phyloP scores from a whole-genome alignment of 2,113 vertebrate genomes.

The Sander lucioperca region DNA sequence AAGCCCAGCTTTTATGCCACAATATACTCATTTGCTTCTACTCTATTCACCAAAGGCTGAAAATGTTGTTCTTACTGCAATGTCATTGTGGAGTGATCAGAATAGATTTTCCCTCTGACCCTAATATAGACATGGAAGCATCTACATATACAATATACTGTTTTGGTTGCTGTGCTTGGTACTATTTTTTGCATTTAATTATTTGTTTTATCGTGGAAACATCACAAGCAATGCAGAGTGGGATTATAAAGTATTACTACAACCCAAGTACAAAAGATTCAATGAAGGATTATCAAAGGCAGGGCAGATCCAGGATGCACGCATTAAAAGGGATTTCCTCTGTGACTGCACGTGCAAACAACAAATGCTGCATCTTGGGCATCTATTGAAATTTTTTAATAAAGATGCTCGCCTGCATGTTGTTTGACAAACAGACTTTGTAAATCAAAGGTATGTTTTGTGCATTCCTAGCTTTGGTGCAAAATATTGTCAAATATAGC shows the following conservation, averaged over 20 bases:
- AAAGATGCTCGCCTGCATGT: conserved; percentile 12
- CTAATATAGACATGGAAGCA: conserved; percentile 23
- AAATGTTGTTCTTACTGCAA: background rate
- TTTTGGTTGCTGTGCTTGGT: conserved; percentile 4
- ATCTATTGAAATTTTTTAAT: conserved; percentile 40
- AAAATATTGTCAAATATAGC: conserved; percentile 28
- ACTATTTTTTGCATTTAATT: conserved; percentile 17
- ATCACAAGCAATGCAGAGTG: conserved; percentile 31
- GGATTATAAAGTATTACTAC: conserved; percentile 65
- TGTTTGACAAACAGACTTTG: conserved; percentile 35
- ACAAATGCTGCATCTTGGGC: conserved; percentile 26
- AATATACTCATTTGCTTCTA: conserved; percentile 17
- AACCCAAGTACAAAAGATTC: conserved; percentile 52
- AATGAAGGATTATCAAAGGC: conserved; percentile 57
- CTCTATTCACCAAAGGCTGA: conserved; percentile 35
- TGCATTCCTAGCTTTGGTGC: conserved; percentile 19
- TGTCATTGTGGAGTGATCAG: conserved; percentile 26
- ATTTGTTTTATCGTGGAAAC: conserved; percentile 30
- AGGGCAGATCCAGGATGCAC: conserved; percentile 17
- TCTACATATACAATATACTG: background rate
- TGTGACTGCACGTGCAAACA: conserved; percentile 45
- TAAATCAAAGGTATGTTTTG: conserved; percentile 45
- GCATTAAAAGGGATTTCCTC: conserved; percentile 59
- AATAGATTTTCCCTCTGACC: conserved; percentile 4
- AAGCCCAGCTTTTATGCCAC: conserved; percentile 24